Evolutionary conservation across 2,888 invertebrate species (phyloP).

Genomic region (Platycheirus albimanus): DNA sequence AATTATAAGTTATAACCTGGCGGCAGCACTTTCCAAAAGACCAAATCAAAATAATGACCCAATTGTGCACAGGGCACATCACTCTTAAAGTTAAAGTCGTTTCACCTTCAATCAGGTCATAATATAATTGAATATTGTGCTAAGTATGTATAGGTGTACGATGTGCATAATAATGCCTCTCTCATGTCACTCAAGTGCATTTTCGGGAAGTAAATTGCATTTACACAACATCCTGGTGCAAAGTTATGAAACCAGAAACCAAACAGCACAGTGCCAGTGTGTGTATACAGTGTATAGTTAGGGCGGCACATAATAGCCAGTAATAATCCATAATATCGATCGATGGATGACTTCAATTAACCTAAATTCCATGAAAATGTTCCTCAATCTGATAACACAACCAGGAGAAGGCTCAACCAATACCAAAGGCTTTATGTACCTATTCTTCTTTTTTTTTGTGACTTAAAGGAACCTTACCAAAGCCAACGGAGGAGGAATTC

Average conservation of each 20-base stretch:
- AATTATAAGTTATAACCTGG: not conserved
- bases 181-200: conserved; percentile 32
- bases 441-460: not conserved
- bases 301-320: not conserved
- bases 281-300: not conserved
- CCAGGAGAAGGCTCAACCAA: conserved; percentile 30
- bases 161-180: conserved; percentile 6
- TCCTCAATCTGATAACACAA: conserved; percentile 52
- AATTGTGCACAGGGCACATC: conserved; percentile 6
- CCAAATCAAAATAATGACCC: conserved; percentile 18
- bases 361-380: conserved; percentile 55
- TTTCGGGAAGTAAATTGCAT: conserved; percentile 41
- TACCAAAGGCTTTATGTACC: not conserved
- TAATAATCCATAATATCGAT: conserved; percentile 44
- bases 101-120: conserved; percentile 38
- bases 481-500: conserved; percentile 36
- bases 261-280: not conserved
- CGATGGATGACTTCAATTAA: conserved; percentile 71
- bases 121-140: conserved; percentile 12
- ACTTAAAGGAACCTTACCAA: conserved; percentile 45
- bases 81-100: not conserved
- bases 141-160: not conserved
- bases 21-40: not conserved
- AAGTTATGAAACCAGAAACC: conserved; percentile 32
- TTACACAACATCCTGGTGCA: not conserved